Conservation (phyloP, 2,797 vertebrate genomes). For the Helarctos malayanus region DNA sequence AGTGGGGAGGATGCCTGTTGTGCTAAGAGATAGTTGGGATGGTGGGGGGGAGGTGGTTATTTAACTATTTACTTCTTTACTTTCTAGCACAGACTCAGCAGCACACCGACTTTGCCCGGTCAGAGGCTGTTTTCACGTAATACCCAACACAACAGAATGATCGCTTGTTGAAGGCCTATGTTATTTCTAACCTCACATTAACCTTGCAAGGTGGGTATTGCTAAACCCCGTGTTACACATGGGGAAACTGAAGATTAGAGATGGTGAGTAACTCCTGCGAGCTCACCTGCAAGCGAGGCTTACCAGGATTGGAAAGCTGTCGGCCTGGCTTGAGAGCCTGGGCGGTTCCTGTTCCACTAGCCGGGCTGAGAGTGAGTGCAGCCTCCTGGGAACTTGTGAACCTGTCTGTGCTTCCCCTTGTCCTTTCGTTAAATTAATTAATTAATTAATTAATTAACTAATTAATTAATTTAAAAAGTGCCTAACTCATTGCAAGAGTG, state of each 20-base stretch:
- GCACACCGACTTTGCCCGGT: neutral
- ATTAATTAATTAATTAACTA: neutral
- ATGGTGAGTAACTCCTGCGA: neutral
- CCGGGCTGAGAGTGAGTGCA: neutral
- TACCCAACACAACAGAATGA: neutral
- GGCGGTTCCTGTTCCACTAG: neutral
- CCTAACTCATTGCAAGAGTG: neutral
- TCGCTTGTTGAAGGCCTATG: neutral
- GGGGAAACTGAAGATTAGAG: conserved; percentile 1
- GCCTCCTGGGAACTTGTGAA: neutral
- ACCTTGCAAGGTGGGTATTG: neutral
- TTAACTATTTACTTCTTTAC: neutral
- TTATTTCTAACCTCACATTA: neutral
- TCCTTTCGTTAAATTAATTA: neutral
- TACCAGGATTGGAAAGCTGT: neutral
- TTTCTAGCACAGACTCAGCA: neutral
- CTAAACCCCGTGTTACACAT: neutral
- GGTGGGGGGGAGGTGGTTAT: too few relatives aligned
- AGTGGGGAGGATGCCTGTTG: neutral
- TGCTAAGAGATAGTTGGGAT: neutral
- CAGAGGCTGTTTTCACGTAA: neutral
- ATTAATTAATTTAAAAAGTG: neutral
- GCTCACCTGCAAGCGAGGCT: neutral
- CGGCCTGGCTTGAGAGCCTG: accelerated
- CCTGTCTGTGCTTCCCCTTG: neutral